Base-by-base conservation (phyloP, 2,113 vertebrate species). In the Triplophysa siluroides region DNA sequence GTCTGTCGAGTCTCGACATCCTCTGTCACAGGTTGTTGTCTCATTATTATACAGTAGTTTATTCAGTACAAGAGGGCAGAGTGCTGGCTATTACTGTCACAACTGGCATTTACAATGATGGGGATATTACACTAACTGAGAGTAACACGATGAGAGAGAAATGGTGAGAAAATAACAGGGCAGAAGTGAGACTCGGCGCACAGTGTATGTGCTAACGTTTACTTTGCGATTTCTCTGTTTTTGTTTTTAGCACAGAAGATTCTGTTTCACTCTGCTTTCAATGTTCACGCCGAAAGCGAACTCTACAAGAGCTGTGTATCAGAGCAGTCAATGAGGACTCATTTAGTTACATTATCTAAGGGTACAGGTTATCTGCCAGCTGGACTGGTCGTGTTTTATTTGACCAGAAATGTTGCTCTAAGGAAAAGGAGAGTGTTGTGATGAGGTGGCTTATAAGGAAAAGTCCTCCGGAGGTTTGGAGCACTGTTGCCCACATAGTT, bases 341-440 rank as follows among this genome's bases (percentile, higher is more conserved):
- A 81, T 65, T 70, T 63, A 78, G 60, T 78, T 66, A 64, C 12
- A 65, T 45, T 19, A 72, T 72, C 33, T 58, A 24, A 65, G 29
- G 77, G 60, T 41, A 62, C 69, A 38, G 52, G 18, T 72, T 72
- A 58, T 72, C 52, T 41, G 52, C 33, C 10, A 72, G 67, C 26
- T 38, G 58, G 19, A 41, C 68, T 63, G 6, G 24, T 41, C 41
- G 9, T 74, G 54, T 61, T 74, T 45, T 26, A 74, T 18, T 74
- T 33, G 5, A 61, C 38, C 71, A 47, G 62, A 38, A 74, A 24
- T 45, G 1, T 62, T 1, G 9, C 58, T 62, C 58, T 75, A 5
- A 47, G 23, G 58, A 47, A 26, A 75, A 43, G 38, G 16, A 23
- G 14, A 21, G 54, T 21, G n/a, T 21, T 8, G 54, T 41, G 56